Conservation (phyloP, 2,113 vertebrate genomes). For the Acrocephalus arundinaceus region DNA sequence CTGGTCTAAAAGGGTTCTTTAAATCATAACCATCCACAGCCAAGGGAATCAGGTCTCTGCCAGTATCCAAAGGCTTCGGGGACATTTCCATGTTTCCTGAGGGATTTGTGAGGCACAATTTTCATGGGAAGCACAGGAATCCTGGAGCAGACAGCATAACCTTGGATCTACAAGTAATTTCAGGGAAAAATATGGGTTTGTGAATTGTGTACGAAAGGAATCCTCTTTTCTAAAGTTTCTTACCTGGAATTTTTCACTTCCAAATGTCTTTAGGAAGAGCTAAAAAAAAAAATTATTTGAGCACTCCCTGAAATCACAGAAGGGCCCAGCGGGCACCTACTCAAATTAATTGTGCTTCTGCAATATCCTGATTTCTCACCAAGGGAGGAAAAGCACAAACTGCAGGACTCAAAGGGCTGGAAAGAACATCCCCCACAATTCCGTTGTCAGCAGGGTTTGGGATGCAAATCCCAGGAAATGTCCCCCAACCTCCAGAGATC, state of each 20-base stretch:
- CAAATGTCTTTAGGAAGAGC: neutral
- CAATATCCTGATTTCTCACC: neutral
- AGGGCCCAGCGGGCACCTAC: neutral
- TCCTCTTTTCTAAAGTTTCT: neutral
- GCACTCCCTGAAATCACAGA: neutral
- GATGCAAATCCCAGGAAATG: neutral
- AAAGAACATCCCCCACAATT: neutral
- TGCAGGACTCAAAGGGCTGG: neutral
- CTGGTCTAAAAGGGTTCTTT: accelerated
- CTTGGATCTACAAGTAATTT: neutral
- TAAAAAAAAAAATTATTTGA: neutral
- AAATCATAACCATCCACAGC: neutral
- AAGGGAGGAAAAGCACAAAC: neutral
- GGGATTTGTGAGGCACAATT: neutral
- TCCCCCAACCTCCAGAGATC: neutral
- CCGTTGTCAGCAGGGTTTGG: neutral
- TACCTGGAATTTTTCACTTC: neutral
- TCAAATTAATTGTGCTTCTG: constrained; percentile 16
- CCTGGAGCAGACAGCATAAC: neutral
- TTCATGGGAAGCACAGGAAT: neutral
- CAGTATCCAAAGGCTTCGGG: neutral
- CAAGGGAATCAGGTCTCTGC: neutral
- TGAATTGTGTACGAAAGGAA: neutral
- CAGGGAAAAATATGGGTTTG: accelerated
- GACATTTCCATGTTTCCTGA: neutral